Conservation (phyloP, 2,888 invertebrate species). For the Zeuzera pyrina region DNA sequence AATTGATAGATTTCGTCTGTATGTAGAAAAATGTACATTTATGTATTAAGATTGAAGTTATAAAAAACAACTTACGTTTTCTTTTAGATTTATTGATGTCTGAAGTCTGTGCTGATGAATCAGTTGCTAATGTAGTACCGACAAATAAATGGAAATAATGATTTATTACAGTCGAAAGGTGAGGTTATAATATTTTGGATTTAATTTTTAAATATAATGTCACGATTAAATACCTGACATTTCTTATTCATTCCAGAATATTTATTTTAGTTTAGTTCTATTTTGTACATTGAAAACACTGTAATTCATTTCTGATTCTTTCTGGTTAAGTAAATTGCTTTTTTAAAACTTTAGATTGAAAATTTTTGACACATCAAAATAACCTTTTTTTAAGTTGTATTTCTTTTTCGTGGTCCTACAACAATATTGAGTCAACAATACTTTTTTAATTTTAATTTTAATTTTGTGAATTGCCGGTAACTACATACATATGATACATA, state of each 20-base stretch:
- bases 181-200: no score
- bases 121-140: slow-evolving; percentile 24
- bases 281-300: slow-evolving; percentile 24
- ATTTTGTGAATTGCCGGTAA: no score
- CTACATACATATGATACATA: no score
- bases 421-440: no score
- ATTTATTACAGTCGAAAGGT: slow-evolving; percentile 9
- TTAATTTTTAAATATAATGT: no score
- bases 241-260: slow-evolving; percentile 39
- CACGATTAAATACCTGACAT: slow-evolving; percentile 62
- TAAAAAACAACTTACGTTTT: slow-evolving; percentile 33
- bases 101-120: slow-evolving; percentile 37
- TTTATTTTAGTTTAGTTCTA: slow-evolving; percentile 19
- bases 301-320: slow-evolving; percentile 34
- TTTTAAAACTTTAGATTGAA: slow-evolving; percentile 16
- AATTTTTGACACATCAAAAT: slow-evolving; percentile 36
- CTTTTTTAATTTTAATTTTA: no score
- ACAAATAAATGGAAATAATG: neutral
- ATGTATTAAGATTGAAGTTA: neutral
- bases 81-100: slow-evolving; percentile 40
- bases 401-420: no score
- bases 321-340: slow-evolving; percentile 12
- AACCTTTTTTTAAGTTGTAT: no score
- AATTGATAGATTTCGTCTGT: no score
- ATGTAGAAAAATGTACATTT: no score